phyloP scores from a whole-genome alignment of 2,113 vertebrate genomes.

The Electrona antarctica region DNA sequence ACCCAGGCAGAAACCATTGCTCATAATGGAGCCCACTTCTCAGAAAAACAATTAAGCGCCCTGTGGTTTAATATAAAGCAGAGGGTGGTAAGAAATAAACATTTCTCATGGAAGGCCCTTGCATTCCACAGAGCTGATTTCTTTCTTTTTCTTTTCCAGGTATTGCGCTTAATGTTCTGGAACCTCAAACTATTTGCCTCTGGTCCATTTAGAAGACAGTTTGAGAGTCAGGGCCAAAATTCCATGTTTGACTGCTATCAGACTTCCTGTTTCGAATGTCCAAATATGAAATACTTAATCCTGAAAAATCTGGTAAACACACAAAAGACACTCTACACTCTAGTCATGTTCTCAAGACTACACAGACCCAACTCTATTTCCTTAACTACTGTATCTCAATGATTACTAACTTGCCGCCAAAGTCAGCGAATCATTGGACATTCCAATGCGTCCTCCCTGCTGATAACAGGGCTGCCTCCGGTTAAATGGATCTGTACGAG shows the following conservation, averaged over 20 bases:
- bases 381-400: background rate
- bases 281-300: constrained; percentile 27
- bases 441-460: constrained; percentile 32
- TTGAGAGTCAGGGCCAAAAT: constrained; percentile 56
- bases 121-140: background rate
- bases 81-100: constrained; percentile 9
- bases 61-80: constrained; percentile 21
- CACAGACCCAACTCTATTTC: constrained; percentile 21
- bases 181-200: constrained; percentile 37
- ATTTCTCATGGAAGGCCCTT: constrained; percentile 2
- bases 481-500: background rate
- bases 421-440: constrained; percentile 7
- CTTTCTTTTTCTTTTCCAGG: constrained; percentile 11
- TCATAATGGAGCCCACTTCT: constrained; percentile 6
- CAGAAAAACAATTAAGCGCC: constrained; percentile 1
- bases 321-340: constrained; percentile 28
- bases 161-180: background rate
- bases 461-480: constrained; percentile 45
- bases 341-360: constrained; percentile 10
- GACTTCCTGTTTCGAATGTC: constrained; percentile 44
- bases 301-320: constrained; percentile 54
- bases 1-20: constrained; percentile 13
- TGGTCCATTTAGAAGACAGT: constrained; percentile 28
- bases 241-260: constrained; percentile 36
- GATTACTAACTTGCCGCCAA: background rate